phyloP scores from a whole-genome alignment of 1,140 invertebrate species.

The Sycophila sp. region DNA sequence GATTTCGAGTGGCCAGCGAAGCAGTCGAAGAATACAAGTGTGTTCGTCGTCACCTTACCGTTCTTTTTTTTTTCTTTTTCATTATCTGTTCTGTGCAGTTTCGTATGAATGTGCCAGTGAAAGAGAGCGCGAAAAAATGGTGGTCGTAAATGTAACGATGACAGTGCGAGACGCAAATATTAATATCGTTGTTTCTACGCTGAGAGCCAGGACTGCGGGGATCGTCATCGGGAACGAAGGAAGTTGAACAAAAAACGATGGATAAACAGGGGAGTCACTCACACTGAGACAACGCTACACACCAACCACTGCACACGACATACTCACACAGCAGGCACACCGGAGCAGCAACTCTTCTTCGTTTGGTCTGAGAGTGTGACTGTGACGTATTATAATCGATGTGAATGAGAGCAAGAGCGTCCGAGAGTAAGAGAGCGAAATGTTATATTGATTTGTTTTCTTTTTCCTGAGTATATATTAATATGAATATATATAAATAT shows the following conservation, averaged over 20 bases:
- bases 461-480: not conserved
- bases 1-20: not conserved
- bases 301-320: too few relatives aligned
- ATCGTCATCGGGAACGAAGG: not conserved
- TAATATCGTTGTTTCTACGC: slow-evolving; percentile 1
- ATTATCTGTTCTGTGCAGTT: slow-evolving; percentile 34
- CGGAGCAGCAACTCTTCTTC: slow-evolving; percentile 2
- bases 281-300: too few relatives aligned
- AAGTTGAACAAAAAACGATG: too few relatives aligned
- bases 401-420: not conserved
- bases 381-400: slow-evolving; percentile 27
- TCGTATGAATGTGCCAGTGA: slow-evolving; percentile 6
- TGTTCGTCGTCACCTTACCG: slow-evolving; percentile 3
- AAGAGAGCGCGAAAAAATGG: not conserved
- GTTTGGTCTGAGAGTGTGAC: slow-evolving; percentile 7
- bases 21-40: not conserved
- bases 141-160: not conserved
- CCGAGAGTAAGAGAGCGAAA: not conserved
- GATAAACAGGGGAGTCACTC: too few relatives aligned
- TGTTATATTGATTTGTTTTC: too few relatives aligned
- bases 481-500: not conserved
- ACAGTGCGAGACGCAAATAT: not conserved
- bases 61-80: too few relatives aligned
- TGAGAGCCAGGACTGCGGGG: too few relatives aligned
- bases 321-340: not conserved